A percentile compares a stretch with the other conserved stretches of the same genome.
Evolutionary conservation across 1,140 invertebrate genomes (phyloP).

Genomic region (Pantala flavescens): DNA sequence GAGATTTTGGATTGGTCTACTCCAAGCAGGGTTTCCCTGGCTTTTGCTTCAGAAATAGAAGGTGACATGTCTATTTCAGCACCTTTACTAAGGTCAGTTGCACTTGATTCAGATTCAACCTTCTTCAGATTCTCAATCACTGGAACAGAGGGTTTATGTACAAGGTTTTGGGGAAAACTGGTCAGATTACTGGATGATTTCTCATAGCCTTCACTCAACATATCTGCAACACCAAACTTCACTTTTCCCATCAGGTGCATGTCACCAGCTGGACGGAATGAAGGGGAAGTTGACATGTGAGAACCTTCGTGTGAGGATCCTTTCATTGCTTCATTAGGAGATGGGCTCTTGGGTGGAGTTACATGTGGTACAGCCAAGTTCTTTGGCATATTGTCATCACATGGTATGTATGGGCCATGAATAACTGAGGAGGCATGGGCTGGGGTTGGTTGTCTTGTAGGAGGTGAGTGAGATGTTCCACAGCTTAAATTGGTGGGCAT

Average conservation of each 20-base stretch:
- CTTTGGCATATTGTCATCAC: background rate
- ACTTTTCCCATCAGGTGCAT: background rate
- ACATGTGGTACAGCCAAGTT: background rate
- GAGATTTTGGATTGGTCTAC: background rate
- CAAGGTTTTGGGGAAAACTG: background rate
- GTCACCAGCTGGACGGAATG: background rate
- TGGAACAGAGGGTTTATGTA: background rate
- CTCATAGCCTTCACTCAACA: background rate
- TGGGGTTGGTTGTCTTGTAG: background rate
- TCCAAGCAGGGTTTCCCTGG: background rate
- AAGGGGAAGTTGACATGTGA: background rate
- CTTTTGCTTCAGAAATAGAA: background rate
- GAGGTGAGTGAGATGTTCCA: background rate
- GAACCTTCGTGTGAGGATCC: background rate
- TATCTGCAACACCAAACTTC: background rate
- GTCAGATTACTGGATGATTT: background rate
- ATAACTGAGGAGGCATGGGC: background rate
- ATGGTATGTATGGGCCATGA: background rate
- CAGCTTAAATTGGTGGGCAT: background rate
- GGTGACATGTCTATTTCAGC: background rate
- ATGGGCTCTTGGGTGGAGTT: background rate
- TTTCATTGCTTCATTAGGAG: background rate
- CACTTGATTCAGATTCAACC: background rate
- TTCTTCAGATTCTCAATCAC: background rate
- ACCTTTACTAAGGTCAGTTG: background rate